Evolutionary conservation across 2,888 invertebrate genomes (phyloP).

Genomic region (Agrotis puta): DNA sequence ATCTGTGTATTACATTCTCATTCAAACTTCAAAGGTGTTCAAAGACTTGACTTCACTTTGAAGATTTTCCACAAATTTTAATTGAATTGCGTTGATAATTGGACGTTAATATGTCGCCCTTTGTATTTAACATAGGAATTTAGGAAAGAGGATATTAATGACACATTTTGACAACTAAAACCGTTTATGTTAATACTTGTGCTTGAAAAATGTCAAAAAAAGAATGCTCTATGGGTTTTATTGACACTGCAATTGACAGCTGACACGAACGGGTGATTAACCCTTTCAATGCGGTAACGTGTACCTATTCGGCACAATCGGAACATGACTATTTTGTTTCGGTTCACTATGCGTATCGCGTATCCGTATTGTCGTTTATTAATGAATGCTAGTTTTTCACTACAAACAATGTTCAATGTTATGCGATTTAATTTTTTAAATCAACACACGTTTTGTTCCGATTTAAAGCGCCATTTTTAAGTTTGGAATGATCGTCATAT

Average conservation of each 20-base stretch:
- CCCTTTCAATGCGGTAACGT: conserved; percentile 49
- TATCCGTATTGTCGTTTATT: conserved; percentile 35
- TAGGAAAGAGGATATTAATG: background rate
- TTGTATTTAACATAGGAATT: conserved; percentile 15
- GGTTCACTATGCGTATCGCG: conserved; percentile 32
- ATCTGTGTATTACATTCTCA: conserved; percentile 30
- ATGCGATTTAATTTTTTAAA: conserved; percentile 2
- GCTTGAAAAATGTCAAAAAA: conserved; percentile 6
- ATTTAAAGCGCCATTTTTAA: conserved; percentile 12
- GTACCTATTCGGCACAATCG: conserved; percentile 26
- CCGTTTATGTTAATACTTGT: background rate
- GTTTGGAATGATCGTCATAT: conserved; percentile 22
- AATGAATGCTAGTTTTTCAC: conserved; percentile 19
- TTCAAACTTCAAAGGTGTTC: conserved; percentile 59
- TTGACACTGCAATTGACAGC: conserved; percentile 31
- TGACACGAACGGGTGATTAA: conserved; percentile 51
- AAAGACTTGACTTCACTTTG: conserved; percentile 50
- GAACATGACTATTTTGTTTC: conserved; percentile 31
- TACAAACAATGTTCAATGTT: background rate
- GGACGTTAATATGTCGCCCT: conserved; percentile 25
- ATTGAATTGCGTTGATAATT: conserved; percentile 50
- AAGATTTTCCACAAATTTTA: conserved; percentile 46
- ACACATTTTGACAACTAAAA: conserved; percentile 3
- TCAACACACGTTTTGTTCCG: conserved; percentile 1
- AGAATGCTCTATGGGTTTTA: conserved; percentile 40